Evolutionary conservation across 35 echinoderm and acorn worm species (phyloP), one percentile per base, ranked within the genome.

Genomic region (Diadema setosum): DNA sequence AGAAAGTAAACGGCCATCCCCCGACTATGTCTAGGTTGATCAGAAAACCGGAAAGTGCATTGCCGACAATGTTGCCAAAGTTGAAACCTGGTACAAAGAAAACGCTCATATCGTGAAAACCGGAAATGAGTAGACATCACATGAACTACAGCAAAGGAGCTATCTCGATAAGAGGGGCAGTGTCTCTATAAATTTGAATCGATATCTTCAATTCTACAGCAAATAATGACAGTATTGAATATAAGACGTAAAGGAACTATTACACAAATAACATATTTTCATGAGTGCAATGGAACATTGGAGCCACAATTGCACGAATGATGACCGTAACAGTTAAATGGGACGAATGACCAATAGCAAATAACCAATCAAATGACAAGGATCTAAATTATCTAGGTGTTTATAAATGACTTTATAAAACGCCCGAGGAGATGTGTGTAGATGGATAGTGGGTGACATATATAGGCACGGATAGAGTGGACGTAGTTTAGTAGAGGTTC

Each of bases 1-100:
- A 95, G 64, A 95, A 95, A 21, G 86, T 61, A 74, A 89, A 86
- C 2, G 93, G 93, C 93, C 93, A 95, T 17, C 93, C 93, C 11
- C 93, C 87, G 15, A 90, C 41, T 5, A 94, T 61, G 26, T 91
- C 27, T 0, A 73, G 61, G 34, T 70, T 75, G 12, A 74, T 91
- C 2, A 95, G 74, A 20, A 80, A 36, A 14, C 93, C 93, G 41
- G 93, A 81, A 39, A 95, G 31, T 23, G 93, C 82, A 36, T 46
- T 57, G 11, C 83, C 85, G 18, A 95, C 34, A 8, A 91, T 84
- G 37, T 75, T 95, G 3, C 93, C 93, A 58, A 91, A 39, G 23
- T 95, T 61, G 35, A 75, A 39, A 2, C 93, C 93, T 87, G 39
- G 30, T 14, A 42, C 37, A 18, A 70, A 37, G 31, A 4, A 40